Evolutionary conservation across 2,888 invertebrate genomes (phyloP).

Genomic region (Strigamia crassipes): DNA sequence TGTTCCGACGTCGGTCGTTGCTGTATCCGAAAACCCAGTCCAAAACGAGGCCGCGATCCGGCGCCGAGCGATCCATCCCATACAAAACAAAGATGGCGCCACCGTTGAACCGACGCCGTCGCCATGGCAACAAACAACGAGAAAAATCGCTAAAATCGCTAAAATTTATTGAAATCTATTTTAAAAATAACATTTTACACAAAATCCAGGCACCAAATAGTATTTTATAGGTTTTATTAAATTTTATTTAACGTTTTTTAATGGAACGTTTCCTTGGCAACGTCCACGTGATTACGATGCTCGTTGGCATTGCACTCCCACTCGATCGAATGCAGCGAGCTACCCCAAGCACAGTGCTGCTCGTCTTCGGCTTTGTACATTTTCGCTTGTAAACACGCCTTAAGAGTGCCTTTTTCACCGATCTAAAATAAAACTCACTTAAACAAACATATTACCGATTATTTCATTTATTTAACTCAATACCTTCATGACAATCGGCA

Average conservation of each 20-base stretch:
- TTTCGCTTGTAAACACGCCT: slow-evolving; percentile 64
- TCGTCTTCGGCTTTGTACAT: slow-evolving; percentile 63
- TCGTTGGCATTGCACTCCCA: slow-evolving; percentile 61
- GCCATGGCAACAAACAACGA: background rate
- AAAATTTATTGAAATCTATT: background rate
- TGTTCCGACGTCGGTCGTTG: slow-evolving; percentile 60
- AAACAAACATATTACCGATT: background rate
- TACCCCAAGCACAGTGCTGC: slow-evolving; percentile 65
- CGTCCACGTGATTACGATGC: slow-evolving; percentile 60
- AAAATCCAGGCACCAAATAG: background rate
- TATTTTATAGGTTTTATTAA: background rate
- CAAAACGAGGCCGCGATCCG: slow-evolving; percentile 51
- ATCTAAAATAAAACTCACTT: too few relatives aligned
- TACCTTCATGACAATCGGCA: slow-evolving; percentile 61
- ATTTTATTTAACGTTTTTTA: slow-evolving; percentile 51
- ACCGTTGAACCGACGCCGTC: background rate
- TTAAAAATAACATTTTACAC: background rate
- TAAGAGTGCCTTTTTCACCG: slow-evolving; percentile 61
- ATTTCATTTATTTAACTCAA: background rate
- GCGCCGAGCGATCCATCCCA: slow-evolving; percentile 3
- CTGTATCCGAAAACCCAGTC: slow-evolving; percentile 62
- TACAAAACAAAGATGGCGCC: background rate
- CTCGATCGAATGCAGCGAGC: slow-evolving; percentile 63
- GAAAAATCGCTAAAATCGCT: background rate
- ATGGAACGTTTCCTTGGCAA: slow-evolving; percentile 63